Base-by-base conservation (phyloP, 2,797 vertebrate genomes). In the Scleropages formosus region DNA sequence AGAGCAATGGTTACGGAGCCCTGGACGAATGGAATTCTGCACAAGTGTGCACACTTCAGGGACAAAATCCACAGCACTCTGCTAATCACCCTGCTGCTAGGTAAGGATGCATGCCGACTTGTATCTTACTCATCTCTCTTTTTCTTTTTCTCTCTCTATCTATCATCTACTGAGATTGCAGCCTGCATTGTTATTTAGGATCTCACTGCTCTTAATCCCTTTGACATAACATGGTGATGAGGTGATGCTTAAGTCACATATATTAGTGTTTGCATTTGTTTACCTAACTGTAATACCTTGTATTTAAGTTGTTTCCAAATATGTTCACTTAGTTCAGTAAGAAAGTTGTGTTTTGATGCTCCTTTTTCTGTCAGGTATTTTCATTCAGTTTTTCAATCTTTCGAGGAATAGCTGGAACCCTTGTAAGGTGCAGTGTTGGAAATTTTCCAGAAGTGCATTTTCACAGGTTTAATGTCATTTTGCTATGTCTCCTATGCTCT, bases 1-100 rank as follows among this genome's bases (percentile, higher is more conserved):
- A 72, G 56, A 27, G 70, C 64, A 81, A 83, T 77, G 66, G 80
- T 80, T 81, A 93, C 93, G 92, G 89, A 91, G 79, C 83, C 84
- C 78, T 82, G 64, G 85, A 82, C 84, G 81, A 81, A 49, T 78
- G 77, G 82, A 67, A 78, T 79, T 63, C 74, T 82, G 77, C 72
- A 80, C 80, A 74, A n/a, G 15, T 83, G 81, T 77, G 77, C 75
- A 76, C 84, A 82, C 77, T 77, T 81, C 78, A 72, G 76, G 9
- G 74, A 80, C 59, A 53, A 64, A 77, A 76, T 78, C 16, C 24
- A 46, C 18, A 39, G 80, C 49, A 59, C 79, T 75, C 78, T 92
- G 80, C 80, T 90, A 65, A 27, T 90, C 77, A 80, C 84, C 12
- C 8, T 91, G 59, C 79, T 91, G 77, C 80, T 92, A 61, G 89